phyloP scores from a whole-genome alignment of 2,113 vertebrate species.

The Fulica atra region DNA sequence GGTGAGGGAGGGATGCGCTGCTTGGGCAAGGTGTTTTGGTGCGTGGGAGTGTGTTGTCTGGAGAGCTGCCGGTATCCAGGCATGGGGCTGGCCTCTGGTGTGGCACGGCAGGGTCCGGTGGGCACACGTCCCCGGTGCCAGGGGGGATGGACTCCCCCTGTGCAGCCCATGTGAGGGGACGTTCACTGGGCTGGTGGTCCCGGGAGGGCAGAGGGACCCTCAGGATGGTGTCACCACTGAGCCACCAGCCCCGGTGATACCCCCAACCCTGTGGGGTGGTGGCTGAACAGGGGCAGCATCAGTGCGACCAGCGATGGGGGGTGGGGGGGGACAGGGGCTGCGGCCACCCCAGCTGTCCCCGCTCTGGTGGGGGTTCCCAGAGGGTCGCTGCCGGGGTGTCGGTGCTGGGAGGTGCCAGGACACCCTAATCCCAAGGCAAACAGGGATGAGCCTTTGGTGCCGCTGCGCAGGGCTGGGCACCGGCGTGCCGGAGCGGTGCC shows the following conservation, averaged over 20 bases:
- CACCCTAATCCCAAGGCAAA: background rate
- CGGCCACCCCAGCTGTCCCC: fast-evolving
- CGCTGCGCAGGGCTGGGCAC: fast-evolving
- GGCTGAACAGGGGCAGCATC: background rate
- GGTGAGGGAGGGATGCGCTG: background rate
- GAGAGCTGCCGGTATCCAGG: conserved; percentile 49
- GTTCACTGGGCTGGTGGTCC: fast-evolving
- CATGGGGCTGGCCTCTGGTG: background rate
- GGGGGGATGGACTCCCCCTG: fast-evolving
- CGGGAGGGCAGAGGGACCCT: background rate
- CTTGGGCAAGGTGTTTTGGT: background rate
- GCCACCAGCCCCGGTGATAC: fast-evolving
- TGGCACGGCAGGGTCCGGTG: fast-evolving
- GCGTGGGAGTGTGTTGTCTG: conserved; percentile 50
- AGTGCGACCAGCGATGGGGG: fast-evolving
- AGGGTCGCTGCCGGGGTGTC: background rate
- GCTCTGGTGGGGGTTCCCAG: no score
- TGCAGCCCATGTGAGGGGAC: fast-evolving
- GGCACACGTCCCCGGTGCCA: background rate
- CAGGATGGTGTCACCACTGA: no score
- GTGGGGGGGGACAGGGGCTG: background rate
- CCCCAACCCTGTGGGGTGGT: fast-evolving
- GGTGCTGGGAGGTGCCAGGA: background rate
- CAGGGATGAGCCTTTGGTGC: fast-evolving
- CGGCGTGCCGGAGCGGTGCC: fast-evolving